Base-by-base conservation (phyloP, 2,888 invertebrate species). In the Aphodius sticticus region DNA sequence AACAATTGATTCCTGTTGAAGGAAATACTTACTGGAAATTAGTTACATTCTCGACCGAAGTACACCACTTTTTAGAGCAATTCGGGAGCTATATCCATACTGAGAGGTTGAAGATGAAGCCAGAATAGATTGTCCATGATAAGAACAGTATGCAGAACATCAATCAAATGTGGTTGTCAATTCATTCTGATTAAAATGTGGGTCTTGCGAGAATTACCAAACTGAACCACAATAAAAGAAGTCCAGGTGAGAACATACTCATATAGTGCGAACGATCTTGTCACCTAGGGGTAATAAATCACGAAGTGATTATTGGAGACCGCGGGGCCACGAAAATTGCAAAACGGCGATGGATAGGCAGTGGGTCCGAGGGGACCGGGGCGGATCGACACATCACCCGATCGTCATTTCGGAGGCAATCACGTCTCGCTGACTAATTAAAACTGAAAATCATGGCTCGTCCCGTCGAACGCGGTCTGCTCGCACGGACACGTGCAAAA, bases 401-500 rank as follows among this genome's bases (percentile, higher is more conserved):
- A 71, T 71, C 74, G 37, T 74, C 74, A 74, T 74, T 74, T 74
- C 74, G 78, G 78, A 78, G 74, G 75, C 76, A 78, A 78, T 78
- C 78, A 77, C 69, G 69, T 14, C 75, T 16, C 74, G 70, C 77
- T 16, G 76, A 76, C 79, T 81, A 81, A 81, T 81, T 81, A 81
- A 81, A 81, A 81, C 77, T 16, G 78, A 78, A 81, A 81, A 81
- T 81, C 77, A 79, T 80, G 76, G 78, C 79, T 74, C 74, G 74
- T 36, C n/a, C 71, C 71, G 26, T 26, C 26, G 26, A 70, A 70
- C 70, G 16, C n/a, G 71, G 71, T 12, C 71, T 26, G 26, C 26
- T 53, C 53, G 77, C 70, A 70, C 70, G 78, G 81, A 81, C 79
- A 81, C 77, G 80, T 79, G 82, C 74, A 82, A 81, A 83, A 83